Evolutionary conservation across 2,888 invertebrate species (phyloP).

Genomic region (Biston stratarius): DNA sequence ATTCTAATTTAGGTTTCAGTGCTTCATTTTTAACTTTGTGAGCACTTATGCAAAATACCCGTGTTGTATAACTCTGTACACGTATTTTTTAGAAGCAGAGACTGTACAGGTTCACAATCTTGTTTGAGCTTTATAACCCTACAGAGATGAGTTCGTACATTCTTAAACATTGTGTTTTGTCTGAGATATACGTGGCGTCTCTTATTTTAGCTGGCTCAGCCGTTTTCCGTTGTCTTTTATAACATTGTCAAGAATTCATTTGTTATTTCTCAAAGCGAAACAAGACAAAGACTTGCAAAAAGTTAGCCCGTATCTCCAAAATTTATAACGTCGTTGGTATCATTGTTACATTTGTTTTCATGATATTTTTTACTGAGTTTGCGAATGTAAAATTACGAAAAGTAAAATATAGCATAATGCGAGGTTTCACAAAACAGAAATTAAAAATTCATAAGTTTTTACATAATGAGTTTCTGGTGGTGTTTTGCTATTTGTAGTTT

Average conservation of each 20-base stretch:
- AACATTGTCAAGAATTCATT: slow-evolving; percentile 24
- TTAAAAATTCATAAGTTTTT: neutral
- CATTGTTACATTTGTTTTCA: slow-evolving; percentile 15
- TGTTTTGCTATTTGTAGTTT: too few relatives aligned
- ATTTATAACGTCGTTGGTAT: slow-evolving; percentile 10
- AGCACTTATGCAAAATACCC: too few relatives aligned
- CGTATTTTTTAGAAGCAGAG: neutral
- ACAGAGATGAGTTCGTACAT: slow-evolving; percentile 31
- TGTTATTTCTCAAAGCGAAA: slow-evolving; percentile 23
- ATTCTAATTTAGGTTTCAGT: too few relatives aligned
- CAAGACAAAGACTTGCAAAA: slow-evolving; percentile 14
- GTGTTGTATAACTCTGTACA: neutral
- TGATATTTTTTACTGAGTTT: slow-evolving; percentile 2
- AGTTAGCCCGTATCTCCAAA: slow-evolving; percentile 15
- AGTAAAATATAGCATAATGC: neutral
- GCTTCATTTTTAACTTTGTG: too few relatives aligned
- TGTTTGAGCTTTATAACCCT: slow-evolving; percentile 28
- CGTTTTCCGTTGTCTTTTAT: slow-evolving; percentile 14
- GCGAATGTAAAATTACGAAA: neutral
- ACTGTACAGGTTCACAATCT: slow-evolving; percentile 15
- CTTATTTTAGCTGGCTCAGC: slow-evolving; percentile 21
- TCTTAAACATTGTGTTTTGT: slow-evolving; percentile 29
- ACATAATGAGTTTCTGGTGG: too few relatives aligned
- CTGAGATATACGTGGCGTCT: slow-evolving; percentile 18
- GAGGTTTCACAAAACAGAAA: neutral